Conservation (phyloP, 2,113 vertebrate genomes). For the Microcebus ravelobensis region DNA sequence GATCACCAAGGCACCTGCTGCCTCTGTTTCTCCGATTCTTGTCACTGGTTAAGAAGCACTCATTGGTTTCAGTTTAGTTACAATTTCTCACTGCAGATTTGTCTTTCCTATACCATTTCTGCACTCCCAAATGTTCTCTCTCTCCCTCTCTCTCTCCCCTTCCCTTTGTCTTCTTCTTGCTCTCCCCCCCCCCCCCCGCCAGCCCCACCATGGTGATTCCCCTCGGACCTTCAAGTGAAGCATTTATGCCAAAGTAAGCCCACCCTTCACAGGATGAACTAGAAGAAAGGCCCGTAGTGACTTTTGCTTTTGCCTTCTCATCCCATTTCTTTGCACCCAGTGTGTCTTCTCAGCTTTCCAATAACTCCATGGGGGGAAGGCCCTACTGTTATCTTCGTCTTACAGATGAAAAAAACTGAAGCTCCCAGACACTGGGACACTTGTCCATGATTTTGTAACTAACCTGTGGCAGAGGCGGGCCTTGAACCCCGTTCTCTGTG, state of each 20-base stretch:
- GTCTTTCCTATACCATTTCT: not conserved
- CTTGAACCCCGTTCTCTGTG: not conserved
- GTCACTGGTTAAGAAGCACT: not conserved
- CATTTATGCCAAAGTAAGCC: not conserved
- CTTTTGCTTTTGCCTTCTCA: not conserved
- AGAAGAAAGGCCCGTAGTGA: not conserved
- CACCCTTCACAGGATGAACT: not conserved
- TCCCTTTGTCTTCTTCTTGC: not conserved
- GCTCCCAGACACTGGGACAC: not conserved
- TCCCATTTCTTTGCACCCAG: not conserved
- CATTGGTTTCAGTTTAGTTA: not conserved
- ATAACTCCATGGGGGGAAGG: no score
- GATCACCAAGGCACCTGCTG: not conserved
- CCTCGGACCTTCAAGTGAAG: not conserved
- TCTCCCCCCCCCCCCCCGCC: not conserved
- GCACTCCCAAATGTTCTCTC: not conserved
- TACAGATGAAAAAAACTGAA: not conserved
- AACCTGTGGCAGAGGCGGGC: not conserved
- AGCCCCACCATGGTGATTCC: not conserved
- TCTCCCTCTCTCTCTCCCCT: no score
- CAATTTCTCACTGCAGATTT: not conserved
- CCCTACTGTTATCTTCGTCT: not conserved
- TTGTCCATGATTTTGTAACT: not conserved
- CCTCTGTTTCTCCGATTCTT: not conserved
- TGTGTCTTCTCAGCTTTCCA: not conserved